phyloP scores from a whole-genome alignment of 92 coral and sea anemone species.

The Epizoanthus fatuus region DNA sequence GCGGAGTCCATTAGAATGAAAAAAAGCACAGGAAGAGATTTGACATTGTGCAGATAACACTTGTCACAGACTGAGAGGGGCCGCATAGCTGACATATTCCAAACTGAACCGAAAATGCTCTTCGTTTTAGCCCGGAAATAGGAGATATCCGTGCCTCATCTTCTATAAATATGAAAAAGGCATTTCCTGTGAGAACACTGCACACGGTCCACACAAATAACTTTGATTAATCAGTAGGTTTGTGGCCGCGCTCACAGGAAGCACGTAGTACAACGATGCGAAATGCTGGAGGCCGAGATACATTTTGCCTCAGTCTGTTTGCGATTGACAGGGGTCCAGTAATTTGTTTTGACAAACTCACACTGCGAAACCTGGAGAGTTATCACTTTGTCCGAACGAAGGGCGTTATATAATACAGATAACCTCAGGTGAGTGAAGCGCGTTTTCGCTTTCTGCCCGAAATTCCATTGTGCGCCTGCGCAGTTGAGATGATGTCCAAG shows the following conservation, averaged over 20 bases:
- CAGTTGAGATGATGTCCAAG: background rate
- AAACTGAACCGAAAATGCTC: conserved; percentile 53
- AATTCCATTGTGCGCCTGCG: background rate
- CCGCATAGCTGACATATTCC: conserved; percentile 70
- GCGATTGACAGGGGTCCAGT: background rate
- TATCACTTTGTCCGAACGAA: conserved; percentile 10
- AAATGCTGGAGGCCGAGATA: background rate
- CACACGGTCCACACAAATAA: conserved; percentile 42
- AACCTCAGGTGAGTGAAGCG: background rate
- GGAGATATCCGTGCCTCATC: conserved; percentile 62
- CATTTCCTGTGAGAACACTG: conserved; percentile 76
- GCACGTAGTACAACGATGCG: background rate
- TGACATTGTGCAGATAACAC: conserved; percentile 65
- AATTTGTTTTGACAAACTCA: conserved; percentile 16
- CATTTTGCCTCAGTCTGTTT: background rate
- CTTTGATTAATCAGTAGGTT: conserved; percentile 14
- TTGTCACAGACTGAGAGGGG: conserved; percentile 43
- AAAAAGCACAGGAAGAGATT: conserved; percentile 38
- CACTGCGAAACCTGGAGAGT: background rate
- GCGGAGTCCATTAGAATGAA: conserved; percentile 63
- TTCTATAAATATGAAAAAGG: conserved; percentile 78
- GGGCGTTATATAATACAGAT: background rate
- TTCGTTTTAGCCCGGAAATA: conserved; percentile 74
- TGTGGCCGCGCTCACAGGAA: conserved; percentile 12
- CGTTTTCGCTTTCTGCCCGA: background rate